phyloP scores from a whole-genome alignment of 2,797 vertebrate species.

The Enteromius viviparus region DNA sequence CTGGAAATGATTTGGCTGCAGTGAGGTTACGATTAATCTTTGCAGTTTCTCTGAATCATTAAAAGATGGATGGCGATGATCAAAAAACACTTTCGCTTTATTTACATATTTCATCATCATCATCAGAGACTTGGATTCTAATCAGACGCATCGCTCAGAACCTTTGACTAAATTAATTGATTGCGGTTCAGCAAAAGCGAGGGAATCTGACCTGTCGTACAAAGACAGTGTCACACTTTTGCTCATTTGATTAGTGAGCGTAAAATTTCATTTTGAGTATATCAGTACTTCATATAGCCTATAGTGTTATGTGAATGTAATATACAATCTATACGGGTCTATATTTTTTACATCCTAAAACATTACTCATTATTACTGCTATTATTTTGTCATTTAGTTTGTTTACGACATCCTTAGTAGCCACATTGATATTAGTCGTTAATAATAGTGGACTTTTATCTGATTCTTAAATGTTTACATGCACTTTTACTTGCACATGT shows the following conservation, averaged over 20 bases:
- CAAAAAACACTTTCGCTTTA: conserved; percentile 51
- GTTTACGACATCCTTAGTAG: not conserved
- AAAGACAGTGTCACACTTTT: conserved; percentile 1
- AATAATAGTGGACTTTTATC: not conserved
- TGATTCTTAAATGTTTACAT: not conserved
- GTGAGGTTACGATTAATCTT: conserved; percentile 57
- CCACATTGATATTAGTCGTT: not conserved
- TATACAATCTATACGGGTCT: not conserved
- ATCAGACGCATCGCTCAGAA: conserved; percentile 35
- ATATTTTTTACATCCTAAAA: not conserved
- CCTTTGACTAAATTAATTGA: conserved; percentile 41
- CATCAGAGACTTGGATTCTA: conserved; percentile 66
- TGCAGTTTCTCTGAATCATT: conserved; percentile 52
- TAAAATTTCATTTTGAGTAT: not conserved
- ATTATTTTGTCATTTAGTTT: not conserved
- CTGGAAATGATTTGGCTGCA: conserved; percentile 55
- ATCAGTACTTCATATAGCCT: not conserved
- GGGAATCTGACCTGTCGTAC: conserved; percentile 12
- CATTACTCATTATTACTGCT: not conserved
- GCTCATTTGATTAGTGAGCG: not conserved
- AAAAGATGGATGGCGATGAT: conserved; percentile 55
- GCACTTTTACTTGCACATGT: not conserved
- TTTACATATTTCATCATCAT: conserved; percentile 61
- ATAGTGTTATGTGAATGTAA: not conserved
- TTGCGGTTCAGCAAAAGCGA: not conserved